Base-by-base conservation (phyloP, 1,140 invertebrate genomes). In the Aethina tumida region DNA sequence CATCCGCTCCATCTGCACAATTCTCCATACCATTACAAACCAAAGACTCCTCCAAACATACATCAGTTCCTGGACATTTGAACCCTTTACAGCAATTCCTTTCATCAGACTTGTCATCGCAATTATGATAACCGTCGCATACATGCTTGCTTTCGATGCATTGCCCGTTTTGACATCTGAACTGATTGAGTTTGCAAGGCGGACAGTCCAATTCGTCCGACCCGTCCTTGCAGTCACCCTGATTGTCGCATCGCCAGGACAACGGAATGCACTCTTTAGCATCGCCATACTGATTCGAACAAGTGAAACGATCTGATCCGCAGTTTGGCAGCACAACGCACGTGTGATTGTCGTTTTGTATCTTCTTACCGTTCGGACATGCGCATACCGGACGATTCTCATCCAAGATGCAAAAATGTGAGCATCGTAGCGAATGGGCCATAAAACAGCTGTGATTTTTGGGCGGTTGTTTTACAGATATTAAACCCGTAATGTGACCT, bases 241-340 rank as follows among this genome's bases (percentile, higher is more conserved):
- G 78, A 0, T 77, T 77, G 60, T 93, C 89, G 59, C 89, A 93
- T 50, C 69, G 78, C 87, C 89, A 94, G 0, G 71, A 68, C 0
- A 68, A 62, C 0, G 89, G 88, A 41, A 96, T 88, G 59, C 92
- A 96, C 43, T 81, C 75, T 36, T 71, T 73, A 15, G 64, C 52
- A 8, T 59, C 51, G 1, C 52, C 52, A 2, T 62, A 58, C 8
- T 56, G 62, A 1, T 65, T 57, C 5, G 67, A 69, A 53, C 91
- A 96, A 0, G 77, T 76, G 53, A 91, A 93, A 50, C 84, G 73
- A 52, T 82, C 76, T 0, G 72, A 65, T 2, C 75, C 74, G 60
- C 92, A 95, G 4, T 75, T 76, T 2, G 84, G 82, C 2, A 76
- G 66, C 4, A 73, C 67, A 8, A 74, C 67, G 47, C 89, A 93